phyloP scores from a whole-genome alignment of 2,888 invertebrate genomes.

The Meteorus colon region DNA sequence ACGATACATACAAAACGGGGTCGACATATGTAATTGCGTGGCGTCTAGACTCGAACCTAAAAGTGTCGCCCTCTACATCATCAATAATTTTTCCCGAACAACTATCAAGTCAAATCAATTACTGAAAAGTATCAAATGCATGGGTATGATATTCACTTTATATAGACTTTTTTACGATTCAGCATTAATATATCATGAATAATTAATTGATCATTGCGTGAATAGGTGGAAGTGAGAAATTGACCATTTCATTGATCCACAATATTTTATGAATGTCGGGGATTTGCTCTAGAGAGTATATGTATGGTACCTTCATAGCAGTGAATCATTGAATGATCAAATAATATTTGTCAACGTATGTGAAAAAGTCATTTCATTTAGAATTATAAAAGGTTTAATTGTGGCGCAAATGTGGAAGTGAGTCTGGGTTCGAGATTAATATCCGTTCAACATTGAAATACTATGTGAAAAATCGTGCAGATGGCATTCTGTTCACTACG shows the following conservation, averaged over 20 bases:
- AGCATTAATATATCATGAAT: neutral
- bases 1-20: slow-evolving; percentile 67
- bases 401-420: neutral
- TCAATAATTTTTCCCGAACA: neutral
- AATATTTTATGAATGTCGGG: neutral
- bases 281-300: neutral
- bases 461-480: neutral
- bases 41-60: slow-evolving; percentile 56
- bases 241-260: neutral
- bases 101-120: slow-evolving; percentile 33
- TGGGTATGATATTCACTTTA: neutral
- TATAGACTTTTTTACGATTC: neutral
- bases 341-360: neutral
- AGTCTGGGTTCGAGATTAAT: slow-evolving; percentile 25
- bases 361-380: neutral
- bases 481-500: neutral
- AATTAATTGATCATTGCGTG: neutral
- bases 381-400: neutral
- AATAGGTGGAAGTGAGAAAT: neutral
- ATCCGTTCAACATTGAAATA: neutral
- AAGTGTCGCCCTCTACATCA: slow-evolving; percentile 23
- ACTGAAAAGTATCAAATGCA: neutral
- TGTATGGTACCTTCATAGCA: neutral
- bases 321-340: neutral
- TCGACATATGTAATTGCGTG: slow-evolving; percentile 51